Conservation (phyloP, 1,140 invertebrate genomes). For the Phymorhynchus buccinoides region DNA sequence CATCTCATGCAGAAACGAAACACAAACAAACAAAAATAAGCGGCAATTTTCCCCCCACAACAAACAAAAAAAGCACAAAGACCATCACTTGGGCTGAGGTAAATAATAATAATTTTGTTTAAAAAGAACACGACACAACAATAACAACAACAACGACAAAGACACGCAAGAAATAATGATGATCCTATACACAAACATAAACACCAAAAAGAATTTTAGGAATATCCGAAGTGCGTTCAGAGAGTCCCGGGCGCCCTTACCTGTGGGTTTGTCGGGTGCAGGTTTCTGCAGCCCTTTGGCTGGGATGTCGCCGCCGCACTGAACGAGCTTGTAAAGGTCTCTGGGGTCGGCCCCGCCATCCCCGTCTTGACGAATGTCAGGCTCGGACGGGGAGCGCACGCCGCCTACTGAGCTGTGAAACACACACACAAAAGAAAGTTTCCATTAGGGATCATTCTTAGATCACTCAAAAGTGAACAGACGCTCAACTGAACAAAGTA, state of each 20-base stretch:
- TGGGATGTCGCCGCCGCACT: constrained; percentile 87
- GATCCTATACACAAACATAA: no score
- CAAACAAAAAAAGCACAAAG: neutral
- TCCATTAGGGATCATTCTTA: no score
- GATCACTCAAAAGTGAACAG: no score
- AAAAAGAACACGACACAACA: no score
- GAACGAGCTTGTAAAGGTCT: constrained; percentile 87
- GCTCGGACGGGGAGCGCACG: constrained; percentile 45
- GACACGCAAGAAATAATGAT: neutral
- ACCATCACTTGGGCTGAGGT: neutral
- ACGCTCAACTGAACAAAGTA: no score
- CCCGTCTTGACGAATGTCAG: constrained; percentile 42
- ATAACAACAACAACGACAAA: neutral
- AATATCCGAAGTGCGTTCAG: neutral
- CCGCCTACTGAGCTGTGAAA: constrained; percentile 59
- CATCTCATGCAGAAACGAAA: neutral
- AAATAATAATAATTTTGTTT: no score
- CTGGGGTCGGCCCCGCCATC: constrained; percentile 79
- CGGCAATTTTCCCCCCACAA: neutral
- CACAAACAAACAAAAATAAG: neutral
- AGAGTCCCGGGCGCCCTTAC: constrained; percentile 51
- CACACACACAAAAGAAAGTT: constrained; percentile 17
- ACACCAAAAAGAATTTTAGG: no score
- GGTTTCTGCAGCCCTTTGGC: constrained; percentile 76
- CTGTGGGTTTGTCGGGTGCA: constrained; percentile 80